A percentile compares a stretch with the other conserved stretches of the same genome.
phyloP scores from a whole-genome alignment of 2,113 vertebrate species.

The Brachyhypopomus gauderio region DNA sequence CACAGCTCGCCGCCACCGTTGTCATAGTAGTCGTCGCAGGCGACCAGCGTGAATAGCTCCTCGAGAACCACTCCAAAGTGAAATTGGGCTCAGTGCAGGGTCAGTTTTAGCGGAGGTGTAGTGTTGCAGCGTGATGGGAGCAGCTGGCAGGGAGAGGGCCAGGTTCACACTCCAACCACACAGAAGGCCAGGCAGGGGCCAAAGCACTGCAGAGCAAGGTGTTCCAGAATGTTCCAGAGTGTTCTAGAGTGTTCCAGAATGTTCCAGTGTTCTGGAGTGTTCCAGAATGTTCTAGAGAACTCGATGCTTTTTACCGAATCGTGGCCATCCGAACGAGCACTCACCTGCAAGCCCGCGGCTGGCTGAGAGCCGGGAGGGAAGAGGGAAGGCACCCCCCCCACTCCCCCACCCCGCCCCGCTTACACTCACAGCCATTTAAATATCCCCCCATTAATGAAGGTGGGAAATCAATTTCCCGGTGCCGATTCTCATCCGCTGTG shows the following conservation, averaged over 20 bases:
- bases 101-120: background rate
- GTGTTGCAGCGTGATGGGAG: background rate
- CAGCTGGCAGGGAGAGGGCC: background rate
- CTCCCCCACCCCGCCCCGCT: slow-evolving; percentile 31
- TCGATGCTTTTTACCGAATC: background rate
- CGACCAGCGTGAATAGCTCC: too few relatives aligned
- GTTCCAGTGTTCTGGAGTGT: slow-evolving; percentile 26
- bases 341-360: background rate
- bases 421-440: slow-evolving; percentile 66
- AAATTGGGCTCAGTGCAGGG: background rate
- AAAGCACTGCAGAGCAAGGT: slow-evolving; percentile 30
- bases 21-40: background rate
- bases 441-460: slow-evolving; percentile 70
- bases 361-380: background rate
- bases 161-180: slow-evolving; percentile 10
- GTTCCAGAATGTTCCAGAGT: slow-evolving; percentile 30
- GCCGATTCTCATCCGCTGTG: slow-evolving; percentile 59
- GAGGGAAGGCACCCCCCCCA: background rate
- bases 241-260: slow-evolving; percentile 20
- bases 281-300: background rate
- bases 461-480: slow-evolving; percentile 69
- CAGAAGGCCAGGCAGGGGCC: slow-evolving; percentile 19
- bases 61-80: too few relatives aligned
- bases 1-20: background rate
- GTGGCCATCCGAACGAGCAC: slow-evolving; percentile 15